Conservation (phyloP, 2,797 vertebrate species). For the Poecilia gillii region DNA sequence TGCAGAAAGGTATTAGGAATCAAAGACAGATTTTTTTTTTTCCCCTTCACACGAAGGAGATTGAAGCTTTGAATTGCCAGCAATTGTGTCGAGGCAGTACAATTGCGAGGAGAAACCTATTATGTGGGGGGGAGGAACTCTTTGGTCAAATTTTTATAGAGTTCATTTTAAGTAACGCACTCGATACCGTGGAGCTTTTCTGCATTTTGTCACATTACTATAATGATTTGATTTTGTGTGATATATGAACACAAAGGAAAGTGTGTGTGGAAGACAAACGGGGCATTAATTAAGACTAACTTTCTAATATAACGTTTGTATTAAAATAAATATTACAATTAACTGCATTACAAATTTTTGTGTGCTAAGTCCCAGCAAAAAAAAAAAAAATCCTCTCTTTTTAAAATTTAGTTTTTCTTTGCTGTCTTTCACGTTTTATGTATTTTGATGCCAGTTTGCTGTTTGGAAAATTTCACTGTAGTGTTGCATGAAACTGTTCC, state of each 20-base stretch:
- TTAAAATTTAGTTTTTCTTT: conserved; percentile 19
- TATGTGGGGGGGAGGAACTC: background rate
- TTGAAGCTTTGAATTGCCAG: conserved; percentile 11
- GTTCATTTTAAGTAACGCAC: background rate
- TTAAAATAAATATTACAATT: too few species aligned
- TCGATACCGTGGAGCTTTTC: too few species aligned
- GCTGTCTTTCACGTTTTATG: background rate
- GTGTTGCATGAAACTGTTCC: background rate
- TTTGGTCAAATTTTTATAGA: background rate
- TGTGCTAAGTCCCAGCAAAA: background rate
- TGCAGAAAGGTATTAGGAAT: conserved; percentile 13
- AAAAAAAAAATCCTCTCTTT: background rate
- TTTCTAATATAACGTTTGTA: too few species aligned
- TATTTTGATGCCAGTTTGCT: background rate
- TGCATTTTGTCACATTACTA: background rate
- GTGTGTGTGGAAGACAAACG: background rate
- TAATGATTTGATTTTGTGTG: background rate
- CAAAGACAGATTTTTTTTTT: background rate
- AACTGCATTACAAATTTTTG: too few species aligned
- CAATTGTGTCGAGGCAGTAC: conserved; percentile 5
- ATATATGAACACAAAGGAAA: background rate
- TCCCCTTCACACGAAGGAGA: background rate
- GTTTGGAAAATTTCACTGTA: background rate
- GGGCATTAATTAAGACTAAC: too few species aligned
- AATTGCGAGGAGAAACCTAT: background rate